Base-by-base conservation (phyloP, 2,888 invertebrate species). In the Isotomurus palustris region DNA sequence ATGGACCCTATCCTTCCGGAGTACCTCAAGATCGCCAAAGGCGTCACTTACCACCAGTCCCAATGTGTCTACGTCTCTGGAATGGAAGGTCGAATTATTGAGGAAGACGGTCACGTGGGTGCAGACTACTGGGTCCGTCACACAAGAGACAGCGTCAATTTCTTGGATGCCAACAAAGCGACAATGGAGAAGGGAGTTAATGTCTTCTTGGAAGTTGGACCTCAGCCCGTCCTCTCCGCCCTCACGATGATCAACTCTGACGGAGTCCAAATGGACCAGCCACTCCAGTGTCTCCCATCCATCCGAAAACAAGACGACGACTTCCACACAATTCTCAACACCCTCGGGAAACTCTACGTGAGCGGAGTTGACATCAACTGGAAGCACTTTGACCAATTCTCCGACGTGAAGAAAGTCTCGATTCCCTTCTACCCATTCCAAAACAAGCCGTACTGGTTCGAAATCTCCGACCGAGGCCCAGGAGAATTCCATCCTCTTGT, bases 1-100 rank as follows among this genome's bases (percentile, higher is more conserved):
- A 62, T 62, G 62, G 57, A 62, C 21, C 62, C 62, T 1, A 59
- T 59, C n/a, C 50, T 62, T 21, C 35, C 49, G n/a, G n/a, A 51
- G 14, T 56, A 60, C 29, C 3, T 52, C n/a, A 12, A 47, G 2
- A 25, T 56, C 28, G 51, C 55, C 5, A 19, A 10, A 3, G 48
- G 44, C 4, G 55, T 62, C 8, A 10, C 43, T 1, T 54, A 32
- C 17, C 17, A 21, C 3, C 14, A 12, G 3, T 40, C 50, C 3
- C 36, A 12, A 10, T 17, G 19, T 22, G 5, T 24, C 6, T 62
- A 49, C 24, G 56, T 62, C 41, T 62, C 62, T 3, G 56, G 54
- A 29, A 47, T 62, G 40, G 47, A 59, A 25, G 62, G 62, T 8
- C 49, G 53, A 22, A 10, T 57, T n/a, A 8, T 59, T 1, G 53